Evolutionary conservation across 1,140 invertebrate species (phyloP).

Genomic region (Spodoptera litura): DNA sequence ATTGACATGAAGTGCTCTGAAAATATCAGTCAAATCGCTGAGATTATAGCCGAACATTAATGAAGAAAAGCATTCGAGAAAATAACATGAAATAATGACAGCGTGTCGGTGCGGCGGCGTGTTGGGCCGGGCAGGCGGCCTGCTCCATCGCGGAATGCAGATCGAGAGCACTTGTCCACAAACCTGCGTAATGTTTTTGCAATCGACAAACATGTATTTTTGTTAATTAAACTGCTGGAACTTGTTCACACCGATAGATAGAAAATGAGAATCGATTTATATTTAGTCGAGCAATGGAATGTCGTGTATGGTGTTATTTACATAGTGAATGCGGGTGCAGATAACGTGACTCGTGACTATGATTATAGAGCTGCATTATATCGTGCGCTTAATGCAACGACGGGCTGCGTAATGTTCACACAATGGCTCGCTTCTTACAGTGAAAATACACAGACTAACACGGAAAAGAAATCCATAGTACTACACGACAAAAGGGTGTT

Average conservation of each 20-base stretch:
- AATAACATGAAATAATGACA: constrained; percentile 50
- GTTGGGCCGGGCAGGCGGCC: background rate
- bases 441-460: constrained; percentile 65
- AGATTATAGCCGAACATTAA: constrained; percentile 40
- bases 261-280: constrained; percentile 61
- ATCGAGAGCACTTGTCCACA: constrained; percentile 47
- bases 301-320: constrained; percentile 71
- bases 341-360: constrained; percentile 71
- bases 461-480: constrained; percentile 61
- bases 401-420: constrained; percentile 69
- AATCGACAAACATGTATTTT: constrained; percentile 52
- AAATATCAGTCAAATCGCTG: constrained; percentile 57
- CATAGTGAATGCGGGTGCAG: constrained; percentile 71
- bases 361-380: constrained; percentile 73
- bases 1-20: constrained; percentile 62
- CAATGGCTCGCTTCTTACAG: constrained; percentile 63
- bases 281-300: constrained; percentile 62
- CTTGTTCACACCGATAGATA: constrained; percentile 42
- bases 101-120: constrained; percentile 12
- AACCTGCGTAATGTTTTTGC: constrained; percentile 53
- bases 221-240: constrained; percentile 51
- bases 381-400: constrained; percentile 73
- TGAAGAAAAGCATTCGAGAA: constrained; percentile 43
- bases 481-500: constrained; percentile 55
- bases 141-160: constrained; percentile 32